Base-by-base conservation (phyloP, 2,797 vertebrate species). In the Rhadinocentrus ornatus region DNA sequence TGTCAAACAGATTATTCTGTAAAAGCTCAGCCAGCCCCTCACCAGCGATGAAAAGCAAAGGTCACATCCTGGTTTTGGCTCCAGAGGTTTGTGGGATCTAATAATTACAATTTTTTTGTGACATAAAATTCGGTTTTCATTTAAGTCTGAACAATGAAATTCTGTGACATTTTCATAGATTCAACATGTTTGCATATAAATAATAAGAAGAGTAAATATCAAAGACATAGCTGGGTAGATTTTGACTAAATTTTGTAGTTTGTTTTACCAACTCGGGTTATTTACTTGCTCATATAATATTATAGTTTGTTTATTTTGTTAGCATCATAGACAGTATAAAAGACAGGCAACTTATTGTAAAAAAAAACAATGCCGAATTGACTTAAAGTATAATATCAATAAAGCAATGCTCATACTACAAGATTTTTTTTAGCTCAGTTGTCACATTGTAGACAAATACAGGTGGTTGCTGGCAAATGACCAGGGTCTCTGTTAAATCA, bases 1-100 rank as follows among this genome's bases (percentile, higher is more conserved):
- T 67, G 56, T 75, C 58, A 65, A 27, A 75, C 11, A 37, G 46
- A 70, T 50, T 57, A 66, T 9, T 6, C 24, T 31, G 9, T 70
- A 39, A 44, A 66, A 5, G 53, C 16, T 54, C 24, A 6, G 41
- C 20, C 31, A 50, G 3, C 22, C 6, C 12, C 34, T 55, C 32
- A 22, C 8, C 11, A n/a, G 24, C 34, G 34, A 41, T 26, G 0
- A 55, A 32, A 18, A 29, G 46, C 9, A 3, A 32, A 60, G 37
- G 18, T 32, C 22, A 44, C 31, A 22, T 16, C 31, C 18, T 44
- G 6, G 8, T 24, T 52, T 61, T 20, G 0, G 22, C 9, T 48
- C 13, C n/a, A 61, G 4, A 15, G 20, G 16, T 37, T 26, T 41
- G 15, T 4, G 24, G 16, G 39, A 22, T 66, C 4, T n/a, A 56